phyloP scores from a whole-genome alignment of 2,113 vertebrate genomes.

The Campylorhamphus procurvoides region DNA sequence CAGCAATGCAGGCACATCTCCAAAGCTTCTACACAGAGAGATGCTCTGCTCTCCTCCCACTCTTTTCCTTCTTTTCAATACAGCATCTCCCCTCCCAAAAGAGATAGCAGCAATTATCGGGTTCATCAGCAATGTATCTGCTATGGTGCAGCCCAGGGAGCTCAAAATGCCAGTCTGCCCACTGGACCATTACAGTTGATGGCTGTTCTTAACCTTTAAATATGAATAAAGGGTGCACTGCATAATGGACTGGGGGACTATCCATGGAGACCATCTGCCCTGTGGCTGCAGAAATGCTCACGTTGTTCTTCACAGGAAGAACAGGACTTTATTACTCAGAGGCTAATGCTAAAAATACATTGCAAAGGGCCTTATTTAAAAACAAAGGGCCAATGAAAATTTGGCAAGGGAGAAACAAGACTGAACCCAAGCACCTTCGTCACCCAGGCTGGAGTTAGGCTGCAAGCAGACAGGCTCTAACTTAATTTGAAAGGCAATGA shows the following conservation, averaged over 20 bases:
- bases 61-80: background rate
- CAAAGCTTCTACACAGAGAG: background rate
- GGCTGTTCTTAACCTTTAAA: conserved; percentile 30
- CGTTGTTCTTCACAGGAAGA: background rate
- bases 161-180: conserved; percentile 22
- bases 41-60: background rate
- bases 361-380: background rate
- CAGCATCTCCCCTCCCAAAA: background rate
- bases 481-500: background rate
- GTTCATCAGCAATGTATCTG: background rate
- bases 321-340: conserved; percentile 22
- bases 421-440: background rate
- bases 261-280: conserved; percentile 18
- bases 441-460: background rate
- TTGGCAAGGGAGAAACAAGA: background rate
- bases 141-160: background rate
- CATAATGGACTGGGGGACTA: background rate
- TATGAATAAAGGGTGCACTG: background rate
- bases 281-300: background rate
- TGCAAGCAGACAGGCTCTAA: background rate
- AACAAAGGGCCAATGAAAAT: background rate
- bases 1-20: fast-evolving
- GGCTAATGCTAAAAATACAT: background rate
- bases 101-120: background rate
- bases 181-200: background rate